These are phyloP conservation scores for Tonatia bakeri DNA, from an alignment of 2,113 vertebrate species.

Conservation along the genomic window DNA sequence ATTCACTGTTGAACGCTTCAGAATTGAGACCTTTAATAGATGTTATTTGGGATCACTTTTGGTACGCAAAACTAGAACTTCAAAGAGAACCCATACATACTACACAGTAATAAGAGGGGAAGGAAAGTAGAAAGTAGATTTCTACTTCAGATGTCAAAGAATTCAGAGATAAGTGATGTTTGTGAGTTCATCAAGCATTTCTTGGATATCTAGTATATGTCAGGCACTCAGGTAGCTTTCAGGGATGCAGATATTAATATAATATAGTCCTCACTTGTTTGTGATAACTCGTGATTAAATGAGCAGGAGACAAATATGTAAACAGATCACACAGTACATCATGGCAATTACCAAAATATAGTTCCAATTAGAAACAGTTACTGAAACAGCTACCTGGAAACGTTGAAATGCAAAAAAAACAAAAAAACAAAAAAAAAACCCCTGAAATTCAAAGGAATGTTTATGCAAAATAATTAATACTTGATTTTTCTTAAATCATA, in stretches of 20 bases:
- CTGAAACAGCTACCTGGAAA: neutral
- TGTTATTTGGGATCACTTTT: neutral
- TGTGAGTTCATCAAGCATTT: neutral
- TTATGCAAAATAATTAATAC: neutral
- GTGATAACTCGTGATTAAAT: neutral
- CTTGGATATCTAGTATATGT: neutral
- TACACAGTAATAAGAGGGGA: neutral
- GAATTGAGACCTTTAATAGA: neutral
- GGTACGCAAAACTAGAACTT: neutral
- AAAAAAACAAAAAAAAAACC: no score
- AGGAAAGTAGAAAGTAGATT: neutral
- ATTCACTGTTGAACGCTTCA: constrained; percentile 1
- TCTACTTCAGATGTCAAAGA: neutral
- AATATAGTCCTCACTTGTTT: neutral
- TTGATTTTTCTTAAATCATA: neutral
- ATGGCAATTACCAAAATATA: neutral
- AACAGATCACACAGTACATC: neutral
- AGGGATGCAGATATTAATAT: neutral
- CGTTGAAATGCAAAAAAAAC: neutral
- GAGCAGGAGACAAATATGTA: neutral
- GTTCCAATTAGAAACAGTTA: neutral
- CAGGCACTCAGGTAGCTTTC: neutral
- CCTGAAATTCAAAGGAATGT: neutral
- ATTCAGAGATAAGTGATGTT: neutral
- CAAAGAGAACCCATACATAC: neutral